Evolutionary conservation across 1,140 invertebrate genomes (phyloP), one percentile per base, ranked within the genome.

Genomic region (Globodera rostochiensis): DNA sequence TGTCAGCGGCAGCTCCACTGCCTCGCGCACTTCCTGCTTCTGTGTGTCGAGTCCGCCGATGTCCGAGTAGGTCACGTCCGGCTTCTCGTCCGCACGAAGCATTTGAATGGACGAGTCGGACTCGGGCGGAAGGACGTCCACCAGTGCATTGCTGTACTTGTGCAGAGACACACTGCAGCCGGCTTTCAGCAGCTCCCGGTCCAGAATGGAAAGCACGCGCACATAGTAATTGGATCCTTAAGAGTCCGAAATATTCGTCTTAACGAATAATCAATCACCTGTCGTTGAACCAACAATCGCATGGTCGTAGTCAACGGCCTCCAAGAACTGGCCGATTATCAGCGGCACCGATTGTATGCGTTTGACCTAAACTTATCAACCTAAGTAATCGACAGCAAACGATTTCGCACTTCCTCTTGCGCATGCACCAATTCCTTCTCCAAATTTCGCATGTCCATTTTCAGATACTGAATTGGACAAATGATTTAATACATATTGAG

Each of bases 21-120:
- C 97, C 92, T 99, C 98, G 74, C 97, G 92, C 81, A 99, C 98
- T 91, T 99, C 97, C 90, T 99, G 97, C 87, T 99, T 99, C 90
- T 99, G 97, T 92, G 98, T 98, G 90, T 99, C 97, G 94, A 99
- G 95, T 67, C 98, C 98, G 91, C 98, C 98, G 91, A 99, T 99
- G 88, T 99, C 97, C 45, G 94, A 93, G 90, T 99, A 99, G 73
- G 93, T 93, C 19, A 99, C 95, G 92, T 99, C 96, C 4, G 97
- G 97, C 88, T 98, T 99, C 91, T 99, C 97, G 93, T 99, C 97
- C 87, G 95, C 93, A 92, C 95, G 93, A 53, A 98, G 91, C 96
- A 98, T 98, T 79, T 96, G 97, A 84, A 96, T 98, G 84, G 94
- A 96, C 76, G 95, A 96, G 90, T 98, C 96, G n/a, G 96, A 96